Evolutionary conservation across 1,140 invertebrate genomes (phyloP).

Genomic region (Harlomillsia oculata): DNA sequence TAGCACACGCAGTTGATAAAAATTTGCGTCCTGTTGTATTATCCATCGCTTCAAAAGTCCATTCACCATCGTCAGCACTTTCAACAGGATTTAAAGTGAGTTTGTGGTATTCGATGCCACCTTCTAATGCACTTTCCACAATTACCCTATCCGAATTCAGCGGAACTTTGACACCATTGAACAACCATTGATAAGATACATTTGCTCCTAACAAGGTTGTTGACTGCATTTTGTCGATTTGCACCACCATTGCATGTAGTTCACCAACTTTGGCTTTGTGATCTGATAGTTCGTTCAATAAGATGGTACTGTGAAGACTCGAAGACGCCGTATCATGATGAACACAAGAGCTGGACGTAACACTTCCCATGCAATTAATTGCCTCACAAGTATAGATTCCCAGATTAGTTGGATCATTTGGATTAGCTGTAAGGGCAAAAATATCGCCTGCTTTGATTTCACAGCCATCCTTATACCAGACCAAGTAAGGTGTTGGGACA

Average conservation of each 20-base stretch:
- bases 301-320: conserved; percentile 8
- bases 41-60: conserved; percentile 56
- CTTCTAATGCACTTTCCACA: neutral
- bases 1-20: conserved; percentile 12
- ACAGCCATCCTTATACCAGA: conserved; percentile 73
- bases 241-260: conserved; percentile 4
- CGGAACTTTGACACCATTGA: conserved; percentile 8
- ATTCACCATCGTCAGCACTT: conserved; percentile 70
- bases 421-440: conserved; percentile 68
- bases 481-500: conserved; percentile 55
- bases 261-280: conserved; percentile 28
- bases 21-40: neutral
- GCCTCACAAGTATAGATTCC: conserved; percentile 74
- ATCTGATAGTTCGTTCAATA: conserved; percentile 13
- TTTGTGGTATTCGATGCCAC: conserved; percentile 46
- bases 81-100: conserved; percentile 52
- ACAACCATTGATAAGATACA: neutral
- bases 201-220: neutral
- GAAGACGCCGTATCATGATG: conserved; percentile 45
- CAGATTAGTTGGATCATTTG: conserved; percentile 64
- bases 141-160: neutral
- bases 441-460: conserved; percentile 81
- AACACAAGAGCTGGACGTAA: conserved; percentile 68
- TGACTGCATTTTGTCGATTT: neutral
- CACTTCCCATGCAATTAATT: conserved; percentile 72